These are phyloP conservation scores for Coremacera marginata DNA, from an alignment of 2,888 invertebrate genomes.

Conservation along the genomic window DNA sequence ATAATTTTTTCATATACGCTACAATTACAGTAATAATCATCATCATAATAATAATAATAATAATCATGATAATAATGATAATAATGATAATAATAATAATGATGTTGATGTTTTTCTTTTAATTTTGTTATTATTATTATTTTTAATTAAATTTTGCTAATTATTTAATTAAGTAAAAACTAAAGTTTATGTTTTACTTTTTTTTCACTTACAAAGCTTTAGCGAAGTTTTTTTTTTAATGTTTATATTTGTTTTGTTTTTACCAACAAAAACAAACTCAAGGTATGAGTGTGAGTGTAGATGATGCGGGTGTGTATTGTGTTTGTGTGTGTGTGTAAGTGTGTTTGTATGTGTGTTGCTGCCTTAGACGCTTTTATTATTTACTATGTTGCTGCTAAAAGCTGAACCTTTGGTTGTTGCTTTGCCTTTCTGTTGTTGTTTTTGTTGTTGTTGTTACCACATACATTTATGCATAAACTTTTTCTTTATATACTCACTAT, in stretches of 20 bases:
- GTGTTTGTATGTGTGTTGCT: slow-evolving; percentile 23
- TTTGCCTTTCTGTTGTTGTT: not conserved
- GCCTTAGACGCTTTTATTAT: not conserved
- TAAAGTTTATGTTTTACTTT: slow-evolving; percentile 25
- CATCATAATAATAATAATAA: not conserved
- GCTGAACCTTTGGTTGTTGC: slow-evolving; percentile 3
- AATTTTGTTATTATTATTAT: slow-evolving; percentile 8
- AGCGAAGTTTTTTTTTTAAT: slow-evolving; percentile 19
- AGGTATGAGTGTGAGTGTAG: slow-evolving; percentile 30
- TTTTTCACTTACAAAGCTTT: slow-evolving; percentile 31
- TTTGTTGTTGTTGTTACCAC: slow-evolving; percentile 4
- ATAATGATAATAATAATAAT: slow-evolving; percentile 1
- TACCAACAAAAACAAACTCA: slow-evolving; percentile 10
- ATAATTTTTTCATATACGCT: slow-evolving; percentile 22
- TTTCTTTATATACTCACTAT: slow-evolving; percentile 12
- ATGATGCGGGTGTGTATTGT: slow-evolving; percentile 22
- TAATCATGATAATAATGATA: not conserved
- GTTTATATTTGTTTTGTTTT: slow-evolving; percentile 6
- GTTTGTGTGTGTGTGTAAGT: slow-evolving; percentile 30
- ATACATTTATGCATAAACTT: slow-evolving; percentile 22
- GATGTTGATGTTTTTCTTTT: not conserved
- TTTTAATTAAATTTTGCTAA: slow-evolving; percentile 36
- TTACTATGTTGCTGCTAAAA: not conserved
- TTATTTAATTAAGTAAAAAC: slow-evolving; percentile 35
- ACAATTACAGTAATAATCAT: slow-evolving; percentile 32